A percentile compares a stretch with the other conserved stretches of the same genome.
These are phyloP conservation scores for Aplochiton taeniatus DNA, from an alignment of 2,797 vertebrate genomes.

Conservation along the genomic window DNA sequence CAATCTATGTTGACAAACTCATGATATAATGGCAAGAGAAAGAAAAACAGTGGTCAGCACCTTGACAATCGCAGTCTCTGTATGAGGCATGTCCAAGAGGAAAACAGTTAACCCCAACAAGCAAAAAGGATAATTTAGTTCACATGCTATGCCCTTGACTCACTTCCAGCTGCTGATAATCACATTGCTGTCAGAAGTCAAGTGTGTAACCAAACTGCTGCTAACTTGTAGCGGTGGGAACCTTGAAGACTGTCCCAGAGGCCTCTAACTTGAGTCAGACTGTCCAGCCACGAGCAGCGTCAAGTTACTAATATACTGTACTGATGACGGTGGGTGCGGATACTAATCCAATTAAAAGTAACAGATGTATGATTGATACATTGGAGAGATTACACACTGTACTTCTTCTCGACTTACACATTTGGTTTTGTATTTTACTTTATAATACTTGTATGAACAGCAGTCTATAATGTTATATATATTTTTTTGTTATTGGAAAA, in stretches of 20 bases:
- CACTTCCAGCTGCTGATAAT: conserved; percentile 42
- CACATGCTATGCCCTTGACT: conserved; percentile 34
- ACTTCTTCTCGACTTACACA: too few relatives aligned
- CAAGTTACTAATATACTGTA: conserved; percentile 10
- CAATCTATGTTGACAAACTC: background rate
- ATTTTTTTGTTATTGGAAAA: too few relatives aligned
- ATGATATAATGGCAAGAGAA: conserved; percentile 12
- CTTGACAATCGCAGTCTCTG: background rate
- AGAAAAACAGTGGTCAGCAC: background rate
- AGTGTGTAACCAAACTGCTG: conserved; percentile 27
- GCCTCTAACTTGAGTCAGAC: background rate
- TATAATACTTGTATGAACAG: too few relatives aligned
- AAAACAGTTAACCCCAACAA: conserved; percentile 14
- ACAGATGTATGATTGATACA: background rate
- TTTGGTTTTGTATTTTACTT: too few relatives aligned
- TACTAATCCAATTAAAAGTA: background rate
- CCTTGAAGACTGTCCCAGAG: background rate
- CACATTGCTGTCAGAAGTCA: conserved; percentile 37
- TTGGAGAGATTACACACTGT: too few relatives aligned
- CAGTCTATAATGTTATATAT: too few relatives aligned
- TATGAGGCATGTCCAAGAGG: too few relatives aligned
- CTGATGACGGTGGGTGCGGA: conserved; percentile 5
- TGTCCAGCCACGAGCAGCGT: background rate
- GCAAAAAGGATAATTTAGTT: conserved; percentile 31
- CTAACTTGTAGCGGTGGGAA: conserved; percentile 2